These are phyloP conservation scores for Uropetala carovei DNA, from an alignment of 2,888 invertebrate species.

Conservation along the genomic window DNA sequence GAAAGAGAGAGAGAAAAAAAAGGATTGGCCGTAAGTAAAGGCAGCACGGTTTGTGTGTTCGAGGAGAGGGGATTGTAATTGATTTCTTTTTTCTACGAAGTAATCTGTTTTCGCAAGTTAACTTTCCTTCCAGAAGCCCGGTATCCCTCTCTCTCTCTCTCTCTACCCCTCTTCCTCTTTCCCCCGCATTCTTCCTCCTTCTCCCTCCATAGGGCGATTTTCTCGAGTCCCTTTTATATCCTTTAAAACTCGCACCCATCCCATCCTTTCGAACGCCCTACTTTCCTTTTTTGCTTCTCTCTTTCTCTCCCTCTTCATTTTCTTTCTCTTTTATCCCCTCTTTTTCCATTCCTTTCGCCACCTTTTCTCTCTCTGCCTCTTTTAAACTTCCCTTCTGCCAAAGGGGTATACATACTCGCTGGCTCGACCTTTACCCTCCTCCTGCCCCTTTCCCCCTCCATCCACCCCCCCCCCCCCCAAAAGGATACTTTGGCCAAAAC, in stretches of 20 bases:
- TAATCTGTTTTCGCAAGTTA: constrained; percentile 17
- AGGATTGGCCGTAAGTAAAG: background rate
- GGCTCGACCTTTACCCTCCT: background rate
- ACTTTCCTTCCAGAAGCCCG: background rate
- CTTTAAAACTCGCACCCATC: background rate
- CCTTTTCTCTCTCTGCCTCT: background rate
- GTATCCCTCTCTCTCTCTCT: background rate
- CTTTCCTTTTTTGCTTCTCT: background rate
- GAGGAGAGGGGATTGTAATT: background rate
- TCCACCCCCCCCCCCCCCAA: background rate
- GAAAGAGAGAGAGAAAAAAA: background rate
- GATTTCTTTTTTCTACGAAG: background rate
- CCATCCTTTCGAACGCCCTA: background rate
- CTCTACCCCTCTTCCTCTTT: background rate
- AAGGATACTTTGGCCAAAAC: background rate
- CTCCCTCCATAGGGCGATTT: background rate
- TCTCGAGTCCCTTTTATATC: background rate
- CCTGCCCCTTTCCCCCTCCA: background rate
- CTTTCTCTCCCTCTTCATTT: background rate
- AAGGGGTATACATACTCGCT: background rate
- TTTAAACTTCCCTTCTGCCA: background rate
- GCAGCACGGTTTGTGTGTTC: background rate
- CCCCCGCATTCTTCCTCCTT: background rate
- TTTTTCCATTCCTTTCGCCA: background rate
- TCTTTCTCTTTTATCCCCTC: background rate